Evolutionary conservation across 2,113 vertebrate species (phyloP).

Genomic region (Ibidorhyncha struthersii): DNA sequence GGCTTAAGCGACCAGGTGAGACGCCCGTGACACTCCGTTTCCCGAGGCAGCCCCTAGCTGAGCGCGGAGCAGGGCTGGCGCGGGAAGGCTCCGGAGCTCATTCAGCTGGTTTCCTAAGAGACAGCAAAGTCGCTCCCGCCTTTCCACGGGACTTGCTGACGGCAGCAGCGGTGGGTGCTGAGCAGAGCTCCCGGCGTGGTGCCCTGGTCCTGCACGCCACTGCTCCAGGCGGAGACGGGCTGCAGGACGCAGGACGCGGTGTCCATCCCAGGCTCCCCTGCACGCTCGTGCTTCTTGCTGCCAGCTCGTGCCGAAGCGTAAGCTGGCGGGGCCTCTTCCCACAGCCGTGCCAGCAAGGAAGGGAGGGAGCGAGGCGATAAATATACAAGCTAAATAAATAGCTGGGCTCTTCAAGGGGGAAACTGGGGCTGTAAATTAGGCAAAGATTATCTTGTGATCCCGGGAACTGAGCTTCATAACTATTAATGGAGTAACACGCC

Average conservation of each 20-base stretch:
- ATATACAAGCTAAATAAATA: not conserved
- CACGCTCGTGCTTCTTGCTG: fast-evolving
- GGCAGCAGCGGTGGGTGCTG: not conserved
- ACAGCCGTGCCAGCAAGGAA: not conserved
- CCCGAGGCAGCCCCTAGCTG: not conserved
- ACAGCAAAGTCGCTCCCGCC: not conserved
- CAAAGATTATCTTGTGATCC: not conserved
- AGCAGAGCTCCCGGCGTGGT: fast-evolving
- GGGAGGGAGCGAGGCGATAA: not conserved
- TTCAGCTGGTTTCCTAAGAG: not conserved
- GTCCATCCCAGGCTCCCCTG: not conserved
- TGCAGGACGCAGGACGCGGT: not conserved
- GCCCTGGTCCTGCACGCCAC: not conserved
- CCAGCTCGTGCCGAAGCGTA: fast-evolving
- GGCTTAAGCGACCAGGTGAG: not conserved
- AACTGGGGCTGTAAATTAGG: not conserved
- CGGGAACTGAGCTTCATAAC: not conserved
- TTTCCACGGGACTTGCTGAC: not conserved
- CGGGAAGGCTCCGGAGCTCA: not conserved
- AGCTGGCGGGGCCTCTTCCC: not conserved
- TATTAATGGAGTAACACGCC: fast-evolving
- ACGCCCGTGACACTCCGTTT: not conserved
- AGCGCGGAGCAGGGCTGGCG: not conserved
- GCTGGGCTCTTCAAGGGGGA: not conserved
- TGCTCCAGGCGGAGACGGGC: not conserved